These are phyloP conservation scores for Entelurus aequoreus DNA, from an alignment of 2,113 vertebrate genomes.

Conservation along the genomic window DNA sequence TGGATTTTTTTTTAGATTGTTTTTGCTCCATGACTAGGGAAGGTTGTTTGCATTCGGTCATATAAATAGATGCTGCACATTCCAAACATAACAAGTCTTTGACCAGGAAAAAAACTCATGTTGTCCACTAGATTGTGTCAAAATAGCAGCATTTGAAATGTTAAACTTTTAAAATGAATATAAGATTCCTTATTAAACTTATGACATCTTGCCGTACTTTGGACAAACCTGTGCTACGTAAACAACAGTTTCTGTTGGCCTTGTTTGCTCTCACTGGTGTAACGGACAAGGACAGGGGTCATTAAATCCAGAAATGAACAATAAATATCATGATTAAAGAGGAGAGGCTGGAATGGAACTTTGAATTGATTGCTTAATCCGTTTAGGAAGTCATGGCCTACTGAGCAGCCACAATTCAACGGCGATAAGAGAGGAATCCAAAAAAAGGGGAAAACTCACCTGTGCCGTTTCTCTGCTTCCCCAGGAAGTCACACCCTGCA, in stretches of 20 bases:
- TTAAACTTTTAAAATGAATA: too few relatives aligned
- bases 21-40: too few relatives aligned
- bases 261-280: slow-evolving; percentile 14
- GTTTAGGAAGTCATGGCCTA: slow-evolving; percentile 45
- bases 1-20: too few relatives aligned
- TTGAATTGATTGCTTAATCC: slow-evolving; percentile 43
- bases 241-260: slow-evolving; percentile 27
- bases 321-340: slow-evolving; percentile 26
- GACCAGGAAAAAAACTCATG: too few relatives aligned
- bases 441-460: slow-evolving; percentile 80
- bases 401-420: slow-evolving; percentile 2
- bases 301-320: slow-evolving; percentile 32
- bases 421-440: too few relatives aligned
- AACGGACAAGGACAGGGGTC: slow-evolving; percentile 38
- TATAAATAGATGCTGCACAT: too few relatives aligned
- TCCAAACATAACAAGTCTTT: too few relatives aligned
- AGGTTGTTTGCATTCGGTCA: too few relatives aligned
- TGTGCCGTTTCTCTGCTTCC: slow-evolving; percentile 83
- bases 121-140: too few relatives aligned
- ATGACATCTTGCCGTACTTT: too few relatives aligned
- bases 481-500: slow-evolving; percentile 93
- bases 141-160: too few relatives aligned
- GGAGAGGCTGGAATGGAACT: slow-evolving; percentile 37
- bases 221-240: slow-evolving; percentile 1
- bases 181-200: too few relatives aligned